Evolutionary conservation across 30 jellyfish, hydroid and myxozoan species (phyloP).

Genomic region (Hydractinia symbiolongicarpus): DNA sequence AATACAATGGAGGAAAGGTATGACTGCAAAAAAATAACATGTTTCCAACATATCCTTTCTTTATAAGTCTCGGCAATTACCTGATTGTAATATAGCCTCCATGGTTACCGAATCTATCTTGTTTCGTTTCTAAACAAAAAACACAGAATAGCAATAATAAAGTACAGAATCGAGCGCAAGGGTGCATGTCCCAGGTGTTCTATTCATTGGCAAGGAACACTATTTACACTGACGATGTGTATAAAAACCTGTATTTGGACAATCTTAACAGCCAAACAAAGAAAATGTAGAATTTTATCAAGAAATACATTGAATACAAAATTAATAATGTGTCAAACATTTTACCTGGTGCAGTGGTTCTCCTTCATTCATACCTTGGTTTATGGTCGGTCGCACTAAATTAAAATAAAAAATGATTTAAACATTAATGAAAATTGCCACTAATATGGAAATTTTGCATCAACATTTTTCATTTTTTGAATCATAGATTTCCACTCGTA

Average conservation of each 20-base stretch:
- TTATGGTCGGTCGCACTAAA: constrained; percentile 48
- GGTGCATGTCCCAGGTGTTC: too few species aligned
- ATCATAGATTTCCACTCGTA: too few species aligned
- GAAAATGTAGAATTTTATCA: background rate
- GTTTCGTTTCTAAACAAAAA: constrained; percentile 56
- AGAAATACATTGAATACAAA: background rate
- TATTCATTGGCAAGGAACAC: too few species aligned
- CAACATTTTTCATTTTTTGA: too few species aligned
- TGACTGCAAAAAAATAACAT: too few species aligned
- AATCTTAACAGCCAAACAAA: background rate
- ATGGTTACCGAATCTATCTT: constrained; percentile 88
- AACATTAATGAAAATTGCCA: background rate
- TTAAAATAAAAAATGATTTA: background rate
- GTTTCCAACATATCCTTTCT: too few species aligned
- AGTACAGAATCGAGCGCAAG: too few species aligned
- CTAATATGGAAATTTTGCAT: too few species aligned
- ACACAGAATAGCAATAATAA: background rate
- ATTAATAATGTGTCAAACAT: background rate
- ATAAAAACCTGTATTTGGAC: too few species aligned
- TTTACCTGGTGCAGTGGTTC: constrained; percentile 70
- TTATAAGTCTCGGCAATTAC: constrained; percentile 11
- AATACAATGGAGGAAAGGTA: too few species aligned
- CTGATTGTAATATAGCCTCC: constrained; percentile 90
- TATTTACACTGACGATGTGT: too few species aligned
- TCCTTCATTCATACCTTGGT: constrained; percentile 74